Conservation (phyloP, 1,140 invertebrate genomes). For the Melipona quadrifasciata region DNA sequence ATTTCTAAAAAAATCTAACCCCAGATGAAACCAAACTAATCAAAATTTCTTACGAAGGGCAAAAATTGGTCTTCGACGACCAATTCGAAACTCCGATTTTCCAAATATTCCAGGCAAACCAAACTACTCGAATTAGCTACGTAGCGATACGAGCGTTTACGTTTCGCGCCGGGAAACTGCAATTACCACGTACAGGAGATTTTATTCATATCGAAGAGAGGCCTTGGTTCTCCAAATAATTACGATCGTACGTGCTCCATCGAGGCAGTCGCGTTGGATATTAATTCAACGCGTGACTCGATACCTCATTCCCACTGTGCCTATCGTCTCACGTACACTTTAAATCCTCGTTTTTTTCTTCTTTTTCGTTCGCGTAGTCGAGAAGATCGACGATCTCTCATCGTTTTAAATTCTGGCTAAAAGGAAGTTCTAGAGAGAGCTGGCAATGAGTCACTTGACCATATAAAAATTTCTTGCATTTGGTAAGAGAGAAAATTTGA, state of each 20-base stretch:
- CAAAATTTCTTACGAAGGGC: too few species aligned
- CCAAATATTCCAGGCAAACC: background rate
- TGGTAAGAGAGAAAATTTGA: too few species aligned
- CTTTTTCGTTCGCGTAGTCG: too few species aligned
- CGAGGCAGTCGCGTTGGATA: background rate
- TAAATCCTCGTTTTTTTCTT: background rate
- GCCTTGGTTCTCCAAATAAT: background rate
- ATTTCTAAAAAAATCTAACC: too few species aligned
- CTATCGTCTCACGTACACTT: background rate
- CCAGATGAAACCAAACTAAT: too few species aligned
- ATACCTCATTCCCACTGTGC: background rate
- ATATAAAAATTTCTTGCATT: too few species aligned
- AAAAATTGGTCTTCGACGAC: too few species aligned
- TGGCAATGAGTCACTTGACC: too few species aligned
- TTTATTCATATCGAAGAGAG: background rate
- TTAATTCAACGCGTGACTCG: conserved; percentile 3
- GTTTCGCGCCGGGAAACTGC: background rate
- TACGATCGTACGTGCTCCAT: background rate
- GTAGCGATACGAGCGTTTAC: background rate
- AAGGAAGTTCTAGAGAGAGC: too few species aligned
- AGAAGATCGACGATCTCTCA: too few species aligned
- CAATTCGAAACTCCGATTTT: background rate
- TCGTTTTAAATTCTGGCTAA: too few species aligned
- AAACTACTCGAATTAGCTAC: background rate
- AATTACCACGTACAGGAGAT: background rate